Evolutionary conservation across 2,888 invertebrate species (phyloP), one percentile per base, ranked within the genome.

Genomic region (Sesia apiformis): DNA sequence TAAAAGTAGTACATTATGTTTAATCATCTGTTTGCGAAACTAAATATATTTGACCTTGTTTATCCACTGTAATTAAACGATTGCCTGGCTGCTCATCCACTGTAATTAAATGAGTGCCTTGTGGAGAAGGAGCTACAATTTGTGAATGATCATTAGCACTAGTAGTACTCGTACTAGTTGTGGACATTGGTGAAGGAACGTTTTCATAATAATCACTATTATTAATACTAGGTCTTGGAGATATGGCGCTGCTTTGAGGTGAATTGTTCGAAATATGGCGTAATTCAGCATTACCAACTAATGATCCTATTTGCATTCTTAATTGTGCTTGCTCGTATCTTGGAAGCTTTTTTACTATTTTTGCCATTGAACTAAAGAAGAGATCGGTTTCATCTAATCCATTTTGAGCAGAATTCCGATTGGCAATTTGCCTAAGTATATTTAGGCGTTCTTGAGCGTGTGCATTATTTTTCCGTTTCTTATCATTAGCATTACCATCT

Each of bases 291-390:
- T 65, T 64, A 57, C 65, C 63, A 52, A 66, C 61, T 49, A 62
- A 60, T 41, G 64, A 57, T 8, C 62, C 63, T n/a, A 69, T 64
- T 59, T 70, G 59, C 60, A 70, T 53, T 55, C 66, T 65, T 53
- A 72, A 53, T 56, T 63, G 58, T 52, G 57, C 66, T 59, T 65
- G 70, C 51, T 70, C 70, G 53, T 61, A 63, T 8, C 51, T 54
- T 52, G 70, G 69, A 43, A 73, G 61, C 52, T 66, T 69, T 54
- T 72, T 72, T 49, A 66, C 66, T 43, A 72, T 72, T 64, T 69
- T 71, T 49, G 69, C 65, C 66, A 73, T 74, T 3, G 68, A 65
- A 53, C 57, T 53, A 51, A 72, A 71, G 52, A 70, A 71, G 42
- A 67, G 58, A 53, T 70, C 69, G 51, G 38, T 68, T 63, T 69